phyloP scores from a whole-genome alignment of 2,888 invertebrate genomes.

The Piscicola geometra region DNA sequence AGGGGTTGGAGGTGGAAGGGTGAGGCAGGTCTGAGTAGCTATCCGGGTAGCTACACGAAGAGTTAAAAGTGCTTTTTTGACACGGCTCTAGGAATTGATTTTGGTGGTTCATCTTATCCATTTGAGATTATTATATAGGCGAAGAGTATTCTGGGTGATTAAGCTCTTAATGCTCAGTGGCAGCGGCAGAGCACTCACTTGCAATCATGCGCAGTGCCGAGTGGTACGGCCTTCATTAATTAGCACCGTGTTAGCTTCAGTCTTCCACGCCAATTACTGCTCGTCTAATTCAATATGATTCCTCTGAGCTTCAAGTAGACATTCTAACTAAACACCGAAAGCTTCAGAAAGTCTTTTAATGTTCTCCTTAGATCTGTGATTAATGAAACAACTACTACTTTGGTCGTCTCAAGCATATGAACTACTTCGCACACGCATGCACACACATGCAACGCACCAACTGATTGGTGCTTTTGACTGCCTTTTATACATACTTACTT shows the following conservation, averaged over 20 bases:
- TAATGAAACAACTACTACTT: too few species aligned
- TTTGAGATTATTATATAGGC: not conserved
- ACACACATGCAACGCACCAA: too few species aligned
- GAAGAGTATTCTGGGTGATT: not conserved
- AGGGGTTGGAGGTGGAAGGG: not conserved
- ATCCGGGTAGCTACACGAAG: not conserved
- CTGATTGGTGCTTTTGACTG: too few species aligned
- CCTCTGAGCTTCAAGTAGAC: too few species aligned
- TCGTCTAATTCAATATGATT: too few species aligned
- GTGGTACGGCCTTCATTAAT: conserved; percentile 4
- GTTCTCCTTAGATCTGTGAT: too few species aligned
- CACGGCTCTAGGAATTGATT: not conserved
- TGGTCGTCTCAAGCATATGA: too few species aligned
- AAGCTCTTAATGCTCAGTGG: not conserved
- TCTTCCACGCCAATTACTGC: conserved; percentile 8
- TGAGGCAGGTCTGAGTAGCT: not conserved
- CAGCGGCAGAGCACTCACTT: not conserved
- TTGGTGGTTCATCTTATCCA: conserved; percentile 5
- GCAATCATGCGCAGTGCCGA: not conserved
- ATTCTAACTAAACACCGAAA: too few species aligned
- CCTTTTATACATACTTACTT: too few species aligned
- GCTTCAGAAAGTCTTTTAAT: too few species aligned
- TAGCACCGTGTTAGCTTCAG: not conserved
- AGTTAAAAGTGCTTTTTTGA: not conserved
- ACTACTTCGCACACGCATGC: too few species aligned